Evolutionary conservation across 1,140 invertebrate genomes (phyloP).

Genomic region (Propsilocerus akamusi): DNA sequence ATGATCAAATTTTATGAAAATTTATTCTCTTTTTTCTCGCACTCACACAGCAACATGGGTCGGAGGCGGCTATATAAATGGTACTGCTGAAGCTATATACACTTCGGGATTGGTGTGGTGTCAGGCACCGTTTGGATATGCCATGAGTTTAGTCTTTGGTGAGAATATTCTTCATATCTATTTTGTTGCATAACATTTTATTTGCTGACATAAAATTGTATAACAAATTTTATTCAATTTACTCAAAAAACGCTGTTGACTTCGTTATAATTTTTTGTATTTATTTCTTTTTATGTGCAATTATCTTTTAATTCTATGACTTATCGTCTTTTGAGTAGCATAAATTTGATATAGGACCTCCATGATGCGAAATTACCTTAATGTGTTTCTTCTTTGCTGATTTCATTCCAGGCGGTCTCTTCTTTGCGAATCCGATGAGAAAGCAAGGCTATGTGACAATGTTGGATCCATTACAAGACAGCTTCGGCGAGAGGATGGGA

Average conservation of each 20-base stretch:
- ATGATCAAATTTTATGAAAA: not conserved
- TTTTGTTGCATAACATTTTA: not conserved
- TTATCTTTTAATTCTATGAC: too few species aligned
- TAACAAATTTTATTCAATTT: too few species aligned
- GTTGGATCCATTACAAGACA: constrained; percentile 93
- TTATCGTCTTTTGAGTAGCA: too few species aligned
- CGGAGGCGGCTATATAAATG: constrained; percentile 96
- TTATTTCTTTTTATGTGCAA: too few species aligned
- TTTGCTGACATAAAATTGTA: too few species aligned
- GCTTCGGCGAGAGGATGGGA: constrained; percentile 92
- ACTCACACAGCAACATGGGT: constrained; percentile 80
- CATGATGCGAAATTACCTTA: too few species aligned
- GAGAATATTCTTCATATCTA: too few species aligned
- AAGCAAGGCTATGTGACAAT: constrained; percentile 95
- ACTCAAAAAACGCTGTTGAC: too few species aligned
- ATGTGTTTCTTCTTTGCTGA: too few species aligned
- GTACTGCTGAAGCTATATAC: constrained; percentile 91
- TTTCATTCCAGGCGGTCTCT: constrained; percentile 60
- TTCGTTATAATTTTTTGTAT: too few species aligned
- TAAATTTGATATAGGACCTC: too few species aligned
- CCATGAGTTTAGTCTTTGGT: constrained; percentile 84
- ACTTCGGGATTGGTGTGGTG: constrained; percentile 84
- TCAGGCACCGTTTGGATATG: constrained; percentile 94
- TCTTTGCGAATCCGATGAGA: constrained; percentile 96
- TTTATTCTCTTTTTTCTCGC: constrained; percentile 6